phyloP scores from a whole-genome alignment of 2,113 vertebrate genomes.

The Paramormyrops kingsleyae region DNA sequence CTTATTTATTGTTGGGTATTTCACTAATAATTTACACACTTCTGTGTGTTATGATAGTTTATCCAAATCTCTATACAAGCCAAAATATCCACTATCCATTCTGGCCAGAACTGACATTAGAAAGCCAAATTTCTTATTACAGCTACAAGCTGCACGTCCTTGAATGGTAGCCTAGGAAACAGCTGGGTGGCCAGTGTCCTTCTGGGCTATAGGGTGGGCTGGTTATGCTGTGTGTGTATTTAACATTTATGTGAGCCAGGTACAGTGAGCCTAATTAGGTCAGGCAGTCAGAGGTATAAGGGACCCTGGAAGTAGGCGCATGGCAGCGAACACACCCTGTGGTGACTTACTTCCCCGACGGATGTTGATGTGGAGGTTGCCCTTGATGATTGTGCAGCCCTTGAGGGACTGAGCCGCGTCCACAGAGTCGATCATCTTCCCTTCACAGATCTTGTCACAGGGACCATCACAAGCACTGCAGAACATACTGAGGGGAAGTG shows the following conservation, averaged over 20 bases:
- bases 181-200: not conserved
- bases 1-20: not conserved
- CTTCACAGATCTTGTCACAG: constrained; percentile 83
- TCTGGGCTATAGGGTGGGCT: not conserved
- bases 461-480: constrained; percentile 88
- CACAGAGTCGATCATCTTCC: constrained; percentile 81
- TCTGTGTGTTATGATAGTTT: not conserved
- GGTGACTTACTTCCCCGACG: constrained; percentile 86
- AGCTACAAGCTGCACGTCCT: not conserved
- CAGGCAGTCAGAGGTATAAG: not conserved
- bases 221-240: not conserved
- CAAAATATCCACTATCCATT: not conserved
- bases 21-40: not conserved
- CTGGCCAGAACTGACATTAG: not conserved
- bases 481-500: constrained; percentile 71
- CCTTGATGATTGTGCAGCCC: constrained; percentile 88
- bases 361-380: constrained; percentile 92
- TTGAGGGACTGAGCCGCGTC: constrained; percentile 85
- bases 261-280: not conserved
- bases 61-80: not conserved
- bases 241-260: not conserved
- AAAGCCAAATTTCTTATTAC: not conserved
- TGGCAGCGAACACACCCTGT: not conserved
- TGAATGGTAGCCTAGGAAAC: not conserved
- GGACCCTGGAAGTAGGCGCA: not conserved